These are phyloP conservation scores for Bombyx huttoni DNA, from an alignment of 2,888 invertebrate genomes.

Conservation along the genomic window DNA sequence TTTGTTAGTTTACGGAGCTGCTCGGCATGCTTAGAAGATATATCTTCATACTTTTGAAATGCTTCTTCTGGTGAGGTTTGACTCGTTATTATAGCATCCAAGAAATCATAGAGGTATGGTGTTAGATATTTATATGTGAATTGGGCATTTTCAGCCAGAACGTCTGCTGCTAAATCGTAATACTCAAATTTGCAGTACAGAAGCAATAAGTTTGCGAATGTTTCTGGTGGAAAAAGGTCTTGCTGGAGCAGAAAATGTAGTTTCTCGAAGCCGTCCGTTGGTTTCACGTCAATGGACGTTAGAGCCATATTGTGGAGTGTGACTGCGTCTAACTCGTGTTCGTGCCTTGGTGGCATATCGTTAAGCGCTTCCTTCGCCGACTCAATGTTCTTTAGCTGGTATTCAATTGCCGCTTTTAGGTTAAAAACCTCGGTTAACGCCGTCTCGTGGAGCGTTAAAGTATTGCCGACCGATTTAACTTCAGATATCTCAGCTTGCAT, in stretches of 20 bases:
- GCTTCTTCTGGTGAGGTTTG: slow-evolving; percentile 98
- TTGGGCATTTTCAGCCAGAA: slow-evolving; percentile 96
- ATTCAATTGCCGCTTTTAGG: slow-evolving; percentile 98
- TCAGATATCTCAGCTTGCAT: slow-evolving; percentile 95
- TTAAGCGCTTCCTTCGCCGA: slow-evolving; percentile 89
- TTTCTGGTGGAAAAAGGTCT: slow-evolving; percentile 97
- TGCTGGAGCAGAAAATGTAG: slow-evolving; percentile 90
- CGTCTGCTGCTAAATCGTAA: slow-evolving; percentile 97
- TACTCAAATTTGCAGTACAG: slow-evolving; percentile 98
- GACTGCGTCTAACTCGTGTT: slow-evolving; percentile 97
- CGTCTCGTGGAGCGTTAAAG: slow-evolving; percentile 92
- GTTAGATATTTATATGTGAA: slow-evolving; percentile 95
- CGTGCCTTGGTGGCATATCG: slow-evolving; percentile 93
- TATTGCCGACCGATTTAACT: slow-evolving; percentile 96
- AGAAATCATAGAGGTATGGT: slow-evolving; percentile 93
- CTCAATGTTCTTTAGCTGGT: slow-evolving; percentile 82
- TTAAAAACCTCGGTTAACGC: slow-evolving; percentile 98
- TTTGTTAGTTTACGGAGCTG: slow-evolving; percentile 92
- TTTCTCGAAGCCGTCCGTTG: slow-evolving; percentile 93
- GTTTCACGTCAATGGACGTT: slow-evolving; percentile 86
- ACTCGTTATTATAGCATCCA: slow-evolving; percentile 96
- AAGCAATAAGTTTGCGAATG: slow-evolving; percentile 94
- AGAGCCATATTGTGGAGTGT: slow-evolving; percentile 98
- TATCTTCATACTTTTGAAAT: slow-evolving; percentile 94
- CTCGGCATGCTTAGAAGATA: slow-evolving; percentile 93